Base-by-base conservation (phyloP, 2,888 invertebrate species). In the Watsonalla binaria region DNA sequence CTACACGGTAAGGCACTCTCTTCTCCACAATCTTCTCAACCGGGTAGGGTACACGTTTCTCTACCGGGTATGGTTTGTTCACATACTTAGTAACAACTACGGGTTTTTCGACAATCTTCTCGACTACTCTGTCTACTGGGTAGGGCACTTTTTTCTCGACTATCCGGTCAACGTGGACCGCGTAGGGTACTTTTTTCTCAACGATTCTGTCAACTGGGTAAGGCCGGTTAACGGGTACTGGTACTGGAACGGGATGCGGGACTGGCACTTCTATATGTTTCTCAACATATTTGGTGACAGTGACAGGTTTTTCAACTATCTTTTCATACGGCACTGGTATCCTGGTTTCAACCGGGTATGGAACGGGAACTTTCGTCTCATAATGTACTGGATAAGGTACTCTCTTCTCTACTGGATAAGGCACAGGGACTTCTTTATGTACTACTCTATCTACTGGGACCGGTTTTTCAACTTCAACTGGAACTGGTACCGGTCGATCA, bases 21-120 rank as follows among this genome's bases (percentile, higher is more conserved):
- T 86, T 91, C 61, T 92, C 92, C 0, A 92, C 79, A 15, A 91
- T 81, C 60, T 86, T 91, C 51, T 92, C 92, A 0, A 92, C 86
- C 0, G 85, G 79, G 51, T 87, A 86, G 9, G 89, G 88, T 4
- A 91, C 82, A 55, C 78, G 72, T 54, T 88, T 89, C 61, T 91
- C 92, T 0, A 92, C 84, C 0, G 90, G 85, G 55, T 89, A 91
- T 0, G 92, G 92, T 65, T 84, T 86, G 47, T 87, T 84, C 0
- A 87, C 63, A 51, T 86, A 87, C 60, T 86, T 85, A 0, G 85
- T 87, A 0, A 92, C 82, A 0, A 88, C 80, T 0, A 93, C 88
- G 0, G 92, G 91, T 62, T 92, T 93, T 65, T 94, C 93, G 0
- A 94, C 91, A 39, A 94, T 81, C 65, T 84, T 90, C 51, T 89